phyloP scores from a whole-genome alignment of 2,797 vertebrate species.

The Eulemur mongoz region DNA sequence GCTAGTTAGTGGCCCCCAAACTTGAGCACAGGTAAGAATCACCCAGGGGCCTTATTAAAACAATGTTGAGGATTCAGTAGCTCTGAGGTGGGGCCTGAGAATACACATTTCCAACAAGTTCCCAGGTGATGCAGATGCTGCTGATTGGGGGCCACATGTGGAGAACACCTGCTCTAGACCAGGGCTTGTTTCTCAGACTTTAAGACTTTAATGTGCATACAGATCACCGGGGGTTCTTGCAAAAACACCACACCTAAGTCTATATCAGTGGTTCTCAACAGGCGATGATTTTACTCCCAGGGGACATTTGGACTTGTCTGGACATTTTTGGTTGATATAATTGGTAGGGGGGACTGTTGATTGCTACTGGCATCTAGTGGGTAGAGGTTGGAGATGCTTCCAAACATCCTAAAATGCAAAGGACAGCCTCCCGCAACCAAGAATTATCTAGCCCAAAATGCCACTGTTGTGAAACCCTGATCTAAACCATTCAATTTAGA shows the following conservation, averaged over 20 bases:
- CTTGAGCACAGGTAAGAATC: background rate
- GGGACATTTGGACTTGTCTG: background rate
- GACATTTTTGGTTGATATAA: background rate
- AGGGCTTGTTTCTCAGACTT: background rate
- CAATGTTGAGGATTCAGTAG: background rate
- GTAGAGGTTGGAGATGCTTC: background rate
- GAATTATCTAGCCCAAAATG: background rate
- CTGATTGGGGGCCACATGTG: rapidly evolving
- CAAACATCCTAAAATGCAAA: background rate
- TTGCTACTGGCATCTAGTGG: background rate
- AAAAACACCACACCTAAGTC: background rate
- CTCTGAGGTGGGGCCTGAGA: background rate
- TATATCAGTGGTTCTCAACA: background rate
- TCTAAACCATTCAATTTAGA: background rate
- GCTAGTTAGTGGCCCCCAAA: background rate
- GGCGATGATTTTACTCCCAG: background rate
- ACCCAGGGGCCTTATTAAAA: background rate
- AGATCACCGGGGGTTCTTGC: background rate
- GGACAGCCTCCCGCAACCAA: background rate
- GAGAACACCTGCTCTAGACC: background rate
- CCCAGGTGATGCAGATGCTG: background rate
- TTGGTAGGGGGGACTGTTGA: rapidly evolving
- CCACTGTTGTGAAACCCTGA: background rate
- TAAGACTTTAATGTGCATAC: background rate
- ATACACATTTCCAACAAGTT: background rate